Base-by-base conservation (phyloP, 92 coral and sea anemone species). In the Blastomussa wellsi region DNA sequence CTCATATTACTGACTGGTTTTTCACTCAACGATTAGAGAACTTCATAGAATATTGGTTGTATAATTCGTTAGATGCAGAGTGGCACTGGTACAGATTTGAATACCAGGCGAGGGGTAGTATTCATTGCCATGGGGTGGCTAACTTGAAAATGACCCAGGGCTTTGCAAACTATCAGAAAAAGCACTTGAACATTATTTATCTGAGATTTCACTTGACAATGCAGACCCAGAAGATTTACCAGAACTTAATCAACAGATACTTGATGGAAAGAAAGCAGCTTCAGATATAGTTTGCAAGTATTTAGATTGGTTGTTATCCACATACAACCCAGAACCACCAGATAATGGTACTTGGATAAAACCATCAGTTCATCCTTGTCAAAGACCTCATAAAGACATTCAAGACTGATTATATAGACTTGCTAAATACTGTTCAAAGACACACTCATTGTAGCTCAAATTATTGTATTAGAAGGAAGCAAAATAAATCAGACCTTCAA, bases 41-140 rank as follows among this genome's bases (percentile, higher is more conserved):
- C 66, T 93, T 93, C 72, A 79, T 93, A 12, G 91, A 93, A 41
- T 66, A 90, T 72, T 93, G 96, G 92, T 52, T 93, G 70, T 93
- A 90, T 79, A 86, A 91, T 39, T 90, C 92, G 26, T 90, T 93
- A 55, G 92, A 90, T 90, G 90, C 96, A 24, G 79, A 90, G 60
- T 93, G 93, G 95, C 95, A 92, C 90, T 92, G 93, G 93, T 92
- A 74, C 64, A 84, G 95, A 74, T 92, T 80, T 90, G 95, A 92
- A 78, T 90, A 92, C 79, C 95, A 92, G 81, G 92, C 82, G 35
- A 86, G 93, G 80, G 93, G 95, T 59, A 90, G 93, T 84, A 92
- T 92, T 53, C 93, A 92, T 82, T 86, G 93, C 68, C 93, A 92
- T 90, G 93, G 93, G 41, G 87, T 85, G 35, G 95, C 95, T 19